Base-by-base conservation (phyloP, 2,888 invertebrate genomes). In the Drosophila paramelanica region DNA sequence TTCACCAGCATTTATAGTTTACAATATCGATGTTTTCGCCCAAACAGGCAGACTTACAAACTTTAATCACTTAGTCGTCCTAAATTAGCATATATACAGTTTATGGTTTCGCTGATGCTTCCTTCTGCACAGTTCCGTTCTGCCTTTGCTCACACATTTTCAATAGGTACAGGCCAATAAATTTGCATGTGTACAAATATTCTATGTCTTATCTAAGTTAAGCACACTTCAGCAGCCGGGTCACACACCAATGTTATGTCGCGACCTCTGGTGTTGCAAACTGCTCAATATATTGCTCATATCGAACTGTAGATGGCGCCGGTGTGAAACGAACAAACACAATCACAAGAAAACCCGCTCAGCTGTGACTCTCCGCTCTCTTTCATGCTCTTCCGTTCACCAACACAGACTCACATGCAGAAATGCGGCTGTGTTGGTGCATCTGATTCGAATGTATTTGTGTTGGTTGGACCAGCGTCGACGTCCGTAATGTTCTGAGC, bases 251-350 rank as follows among this genome's bases (percentile, higher is more conserved):
- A 36, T 20, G 20, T n/a, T 10, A 7, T 17, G 20, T 23, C 55
- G 84, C 83, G 89, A 87, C 83, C 69, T 89, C 84, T 84, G 53
- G 66, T 71, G 79, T 53, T 86, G 80, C 13, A 31, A 43, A 11
- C 14, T 52, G 13, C 13, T 11, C 45, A n/a, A 6, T 33, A 8
- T 38, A 14, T 14, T 69, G 60, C 65, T 31, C 39, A 13, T 36
- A 42, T 11, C 11, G 71, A 82, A 27, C 39, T 45, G 61, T 79
- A 82, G 82, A 70, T 69, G 82, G 82, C 82, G 81, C 67, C 59
- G 53, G 59, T 17, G 27, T 51, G 41, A 60, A 47, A 51, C 20
- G 13, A 20, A 41, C 31, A 39, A 14, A 56, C 38, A 50, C 55
- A 41, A 45, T 23, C 43, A 31, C 27, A 14, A 25, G 3, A 20